phyloP scores from a whole-genome alignment of 37 sponge, comb jelly and placozoan genomes.

The Chondrilla cf. caribensis region DNA sequence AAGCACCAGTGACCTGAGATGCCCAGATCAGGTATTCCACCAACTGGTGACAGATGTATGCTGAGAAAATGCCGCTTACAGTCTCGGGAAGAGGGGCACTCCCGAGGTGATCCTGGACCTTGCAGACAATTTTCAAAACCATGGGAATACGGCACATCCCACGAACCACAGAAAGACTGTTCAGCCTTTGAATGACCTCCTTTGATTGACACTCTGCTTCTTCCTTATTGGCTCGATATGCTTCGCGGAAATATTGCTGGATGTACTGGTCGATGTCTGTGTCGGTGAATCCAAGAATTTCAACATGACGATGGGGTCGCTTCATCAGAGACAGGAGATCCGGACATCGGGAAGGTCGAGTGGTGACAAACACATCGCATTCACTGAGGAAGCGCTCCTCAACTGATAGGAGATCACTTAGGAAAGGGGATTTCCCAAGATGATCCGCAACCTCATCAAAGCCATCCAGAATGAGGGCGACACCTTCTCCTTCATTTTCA shows the following conservation, averaged over 20 bases:
- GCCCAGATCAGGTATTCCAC: background rate
- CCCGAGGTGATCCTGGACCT: background rate
- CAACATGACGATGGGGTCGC: background rate
- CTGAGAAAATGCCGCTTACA: background rate
- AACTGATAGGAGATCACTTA: background rate
- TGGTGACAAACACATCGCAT: constrained; percentile 13
- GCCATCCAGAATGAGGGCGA: background rate
- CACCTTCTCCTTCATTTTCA: background rate
- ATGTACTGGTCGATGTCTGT: background rate
- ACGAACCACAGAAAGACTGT: background rate
- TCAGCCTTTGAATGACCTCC: background rate
- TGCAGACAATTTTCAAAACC: constrained; percentile 3
- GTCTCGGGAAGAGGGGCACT: background rate
- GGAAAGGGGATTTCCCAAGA: background rate
- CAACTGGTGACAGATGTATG: background rate
- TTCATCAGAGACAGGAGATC: constrained; percentile 3
- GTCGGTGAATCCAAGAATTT: constrained; percentile 18
- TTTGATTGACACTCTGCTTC: background rate
- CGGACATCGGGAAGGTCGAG: constrained; percentile 1
- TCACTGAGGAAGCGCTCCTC: background rate
- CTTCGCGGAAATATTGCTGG: background rate
- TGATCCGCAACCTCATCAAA: background rate
- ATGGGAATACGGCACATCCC: constrained; percentile 2
- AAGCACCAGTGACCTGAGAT: too few relatives aligned
- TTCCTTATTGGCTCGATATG: too few relatives aligned